A percentile compares a stretch with the other conserved stretches of the same genome.
Evolutionary conservation across 2,113 vertebrate species (phyloP).

Genomic region (Platichthys stellatus): DNA sequence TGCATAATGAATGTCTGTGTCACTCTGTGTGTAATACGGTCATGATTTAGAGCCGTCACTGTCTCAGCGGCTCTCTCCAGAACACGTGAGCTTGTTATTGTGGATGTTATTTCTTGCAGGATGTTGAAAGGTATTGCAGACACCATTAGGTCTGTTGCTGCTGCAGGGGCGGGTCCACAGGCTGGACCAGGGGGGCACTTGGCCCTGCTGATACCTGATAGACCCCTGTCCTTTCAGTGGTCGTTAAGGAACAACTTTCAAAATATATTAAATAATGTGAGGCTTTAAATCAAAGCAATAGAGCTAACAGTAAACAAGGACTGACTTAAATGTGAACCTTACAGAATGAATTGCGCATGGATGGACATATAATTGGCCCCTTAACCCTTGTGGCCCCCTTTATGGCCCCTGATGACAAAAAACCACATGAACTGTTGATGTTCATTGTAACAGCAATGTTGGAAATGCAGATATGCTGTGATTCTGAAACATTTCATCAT

Average conservation of each 20-base stretch:
- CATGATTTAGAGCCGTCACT: conserved; percentile 9
- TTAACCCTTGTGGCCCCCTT: background rate
- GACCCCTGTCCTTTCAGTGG: background rate
- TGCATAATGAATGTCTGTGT: conserved; percentile 39
- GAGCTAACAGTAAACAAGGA: background rate
- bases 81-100: background rate
- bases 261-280: no score
- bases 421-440: background rate
- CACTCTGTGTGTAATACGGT: conserved; percentile 11
- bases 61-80: background rate
- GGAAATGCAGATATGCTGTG: background rate
- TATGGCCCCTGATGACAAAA: background rate
- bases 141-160: background rate
- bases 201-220: no score
- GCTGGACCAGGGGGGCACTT: no score
- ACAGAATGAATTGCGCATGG: background rate
- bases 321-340: background rate
- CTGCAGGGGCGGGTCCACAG: no score
- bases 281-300: no score
- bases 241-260: no score
- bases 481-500: background rate
- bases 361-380: background rate
- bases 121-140: background rate
- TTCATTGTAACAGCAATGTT: background rate
- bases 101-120: background rate